Evolutionary conservation across 2,888 invertebrate genomes (phyloP), one percentile per base, ranked within the genome.

Genomic region (Ormia ochracea): DNA sequence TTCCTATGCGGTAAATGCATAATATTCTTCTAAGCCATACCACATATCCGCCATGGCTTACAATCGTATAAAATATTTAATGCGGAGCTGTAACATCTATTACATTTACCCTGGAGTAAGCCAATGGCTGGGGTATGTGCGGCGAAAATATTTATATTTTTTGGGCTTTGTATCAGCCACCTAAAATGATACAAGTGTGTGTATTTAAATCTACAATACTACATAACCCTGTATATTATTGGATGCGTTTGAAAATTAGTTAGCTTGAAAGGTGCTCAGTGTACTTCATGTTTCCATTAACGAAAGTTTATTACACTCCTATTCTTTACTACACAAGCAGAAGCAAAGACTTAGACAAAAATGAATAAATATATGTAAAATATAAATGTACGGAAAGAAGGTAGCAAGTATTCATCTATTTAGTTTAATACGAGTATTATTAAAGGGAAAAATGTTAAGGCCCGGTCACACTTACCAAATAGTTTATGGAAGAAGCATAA

Each of bases 121-220:
- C 3, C 14, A 28, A 45, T 14, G 26, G 19, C 38, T 19, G 12
- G 12, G 1, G 26, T 19, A 14, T 48, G 21, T 12, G 23, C 0
- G 10, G 14, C n/a, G 14, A 33, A 36, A 26, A 41, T 45, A 10
- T 45, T 26, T 26, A 31, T 19, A 10, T 41, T 63, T 52, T 61
- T 43, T 31, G 43, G 43, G 26, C 33, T 54, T 43, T 73, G 43
- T 54, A n/a, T n/a, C n/a, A n/a, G 14, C 43, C 28, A 73, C 45
- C 31, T 45, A 56, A 36, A 65, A 14, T 56, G 19, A 43, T 45
- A 65, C 54, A 65, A 54, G 17, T 14, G 52, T 23, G 17, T 14
- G 52, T 23, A 56, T 56, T 56, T 61, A 70, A 70, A 52, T 52
- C 9, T 23, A 41, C 38, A 31, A 52, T 43, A 33, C 43, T 56